phyloP scores from a whole-genome alignment of 2,113 vertebrate genomes.

The Beaufortia kweichowensis region DNA sequence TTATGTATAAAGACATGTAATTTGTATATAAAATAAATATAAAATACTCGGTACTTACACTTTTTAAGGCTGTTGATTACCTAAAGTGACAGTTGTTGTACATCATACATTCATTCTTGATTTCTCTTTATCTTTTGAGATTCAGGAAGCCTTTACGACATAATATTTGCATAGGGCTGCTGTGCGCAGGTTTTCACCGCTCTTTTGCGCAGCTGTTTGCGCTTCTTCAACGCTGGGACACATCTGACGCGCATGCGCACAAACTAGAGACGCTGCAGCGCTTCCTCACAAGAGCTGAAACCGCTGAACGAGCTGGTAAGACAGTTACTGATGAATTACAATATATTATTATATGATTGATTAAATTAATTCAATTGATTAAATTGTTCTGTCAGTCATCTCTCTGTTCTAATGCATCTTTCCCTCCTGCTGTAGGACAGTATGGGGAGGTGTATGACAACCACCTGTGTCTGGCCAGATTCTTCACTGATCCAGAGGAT shows the following conservation, averaged over 20 bases:
- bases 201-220: slow-evolving; percentile 79
- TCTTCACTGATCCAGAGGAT: slow-evolving; percentile 76
- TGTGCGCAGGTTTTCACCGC: slow-evolving; percentile 78
- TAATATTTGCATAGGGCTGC: slow-evolving; percentile 82
- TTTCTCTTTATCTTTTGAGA: slow-evolving; percentile 2
- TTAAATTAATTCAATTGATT: no score
- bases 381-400: not conserved
- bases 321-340: not conserved
- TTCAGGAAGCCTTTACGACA: slow-evolving; percentile 24
- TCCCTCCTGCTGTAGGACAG: slow-evolving; percentile 63
- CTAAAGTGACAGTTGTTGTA: not conserved
- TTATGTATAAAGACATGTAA: no score
- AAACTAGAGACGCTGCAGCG: slow-evolving; percentile 78
- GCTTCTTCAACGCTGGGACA: slow-evolving; percentile 78
- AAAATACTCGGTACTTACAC: no score
- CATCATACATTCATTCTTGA: not conserved
- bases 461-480: slow-evolving; percentile 76
- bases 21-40: no score
- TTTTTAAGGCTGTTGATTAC: no score
- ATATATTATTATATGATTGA: not conserved
- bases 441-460: slow-evolving; percentile 76
- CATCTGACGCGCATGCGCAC: slow-evolving; percentile 77
- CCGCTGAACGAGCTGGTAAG: slow-evolving; percentile 76
- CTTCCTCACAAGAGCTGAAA: slow-evolving; percentile 80
- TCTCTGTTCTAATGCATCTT: slow-evolving; percentile 18